A percentile compares a stretch with the other conserved stretches of the same genome.
Evolutionary conservation across 1,140 invertebrate species (phyloP).

Genomic region (Atta texana): DNA sequence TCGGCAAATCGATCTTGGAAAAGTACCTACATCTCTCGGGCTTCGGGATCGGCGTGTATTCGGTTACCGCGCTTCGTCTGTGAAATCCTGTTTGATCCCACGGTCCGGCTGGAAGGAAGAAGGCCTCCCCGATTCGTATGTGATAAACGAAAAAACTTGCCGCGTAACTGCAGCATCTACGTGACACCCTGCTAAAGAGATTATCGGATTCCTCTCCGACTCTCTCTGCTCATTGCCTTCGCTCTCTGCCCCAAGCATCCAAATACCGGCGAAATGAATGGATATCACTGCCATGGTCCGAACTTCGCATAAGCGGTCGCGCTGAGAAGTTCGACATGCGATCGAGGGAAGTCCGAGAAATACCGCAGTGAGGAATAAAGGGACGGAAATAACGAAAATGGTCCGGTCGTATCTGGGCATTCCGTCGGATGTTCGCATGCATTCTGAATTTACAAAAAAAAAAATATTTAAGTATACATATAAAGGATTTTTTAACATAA

Average conservation of each 20-base stretch:
- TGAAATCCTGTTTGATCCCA: constrained; percentile 78
- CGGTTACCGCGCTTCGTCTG: constrained; percentile 76
- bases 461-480: not conserved
- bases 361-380: constrained; percentile 58
- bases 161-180: constrained; percentile 72
- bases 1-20: constrained; percentile 34
- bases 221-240: constrained; percentile 27
- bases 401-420: not conserved
- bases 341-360: constrained; percentile 50
- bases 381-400: constrained; percentile 46
- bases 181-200: constrained; percentile 77
- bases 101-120: constrained; percentile 65
- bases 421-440: constrained; percentile 6
- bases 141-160: constrained; percentile 78
- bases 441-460: constrained; percentile 10
- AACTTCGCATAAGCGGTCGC: constrained; percentile 48
- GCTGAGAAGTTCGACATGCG: constrained; percentile 51
- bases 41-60: constrained; percentile 73
- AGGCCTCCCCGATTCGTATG: constrained; percentile 70
- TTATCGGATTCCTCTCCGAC: constrained; percentile 72
- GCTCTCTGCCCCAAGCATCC: constrained; percentile 29
- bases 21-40: constrained; percentile 38
- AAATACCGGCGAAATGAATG: constrained; percentile 58
- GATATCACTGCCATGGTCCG: constrained; percentile 30
- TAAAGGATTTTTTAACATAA: not conserved